phyloP scores from a whole-genome alignment of 2,113 vertebrate species.

The Trochalopteron elliotii region DNA sequence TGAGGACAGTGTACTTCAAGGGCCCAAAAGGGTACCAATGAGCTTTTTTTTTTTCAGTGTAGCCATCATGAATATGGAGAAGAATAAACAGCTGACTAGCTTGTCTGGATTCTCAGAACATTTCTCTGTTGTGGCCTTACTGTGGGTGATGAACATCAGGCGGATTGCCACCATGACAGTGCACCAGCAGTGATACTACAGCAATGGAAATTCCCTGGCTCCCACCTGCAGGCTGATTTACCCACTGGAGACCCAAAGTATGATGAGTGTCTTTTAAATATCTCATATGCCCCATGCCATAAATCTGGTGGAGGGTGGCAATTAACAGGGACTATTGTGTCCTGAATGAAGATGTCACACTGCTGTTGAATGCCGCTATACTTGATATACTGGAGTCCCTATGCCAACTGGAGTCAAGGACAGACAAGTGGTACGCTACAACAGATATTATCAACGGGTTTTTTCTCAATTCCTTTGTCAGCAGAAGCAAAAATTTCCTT shows the following conservation, averaged over 20 bases:
- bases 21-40: neutral
- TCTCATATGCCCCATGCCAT: neutral
- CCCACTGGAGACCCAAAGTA: neutral
- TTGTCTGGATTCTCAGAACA: neutral
- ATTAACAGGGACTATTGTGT: neutral
- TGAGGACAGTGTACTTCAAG: neutral
- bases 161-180: neutral
- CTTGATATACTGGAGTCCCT: neutral
- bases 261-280: neutral
- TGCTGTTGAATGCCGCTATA: neutral
- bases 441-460: accelerated
- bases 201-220: neutral
- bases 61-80: neutral
- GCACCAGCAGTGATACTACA: neutral
- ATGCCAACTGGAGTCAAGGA: neutral
- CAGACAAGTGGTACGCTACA: neutral
- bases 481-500: neutral
- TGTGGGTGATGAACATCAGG: neutral
- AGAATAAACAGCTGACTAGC: neutral
- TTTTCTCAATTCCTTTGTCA: neutral
- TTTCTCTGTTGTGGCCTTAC: neutral
- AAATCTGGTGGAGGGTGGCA: neutral
- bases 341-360: accelerated
- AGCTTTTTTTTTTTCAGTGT: neutral
- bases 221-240: neutral